Percentiles rank a stretch among this genome's conserved stretches.
phyloP scores from a whole-genome alignment of 2,113 vertebrate genomes.

The Sialia sialis region DNA sequence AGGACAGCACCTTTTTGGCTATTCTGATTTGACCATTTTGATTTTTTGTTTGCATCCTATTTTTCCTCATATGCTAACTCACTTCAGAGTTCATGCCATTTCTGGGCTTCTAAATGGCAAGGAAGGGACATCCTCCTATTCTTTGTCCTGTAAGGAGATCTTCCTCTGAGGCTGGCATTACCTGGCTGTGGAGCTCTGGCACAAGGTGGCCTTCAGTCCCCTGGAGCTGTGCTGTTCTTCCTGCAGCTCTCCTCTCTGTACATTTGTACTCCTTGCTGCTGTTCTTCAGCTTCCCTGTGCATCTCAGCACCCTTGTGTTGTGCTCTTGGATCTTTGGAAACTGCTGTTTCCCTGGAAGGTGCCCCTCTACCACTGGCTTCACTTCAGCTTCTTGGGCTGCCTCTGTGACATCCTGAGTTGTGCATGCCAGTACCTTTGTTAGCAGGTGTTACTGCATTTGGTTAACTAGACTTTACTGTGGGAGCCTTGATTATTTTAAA shows the following conservation, averaged over 20 bases:
- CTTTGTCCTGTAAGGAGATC: neutral
- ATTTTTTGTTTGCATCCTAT: neutral
- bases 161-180: neutral
- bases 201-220: accelerated
- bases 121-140: neutral
- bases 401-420: neutral
- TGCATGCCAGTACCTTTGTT: neutral
- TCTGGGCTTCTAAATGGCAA: neutral
- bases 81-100: neutral
- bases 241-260: neutral
- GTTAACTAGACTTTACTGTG: neutral
- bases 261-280: neutral
- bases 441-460: neutral
- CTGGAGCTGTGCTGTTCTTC: neutral
- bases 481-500: neutral
- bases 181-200: neutral
- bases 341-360: neutral
- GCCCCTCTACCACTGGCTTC: neutral
- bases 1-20: neutral
- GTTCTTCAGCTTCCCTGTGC: neutral
- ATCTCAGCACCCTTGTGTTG: neutral
- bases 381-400: neutral
- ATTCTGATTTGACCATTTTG: neutral
- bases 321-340: neutral
- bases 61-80: neutral